A percentile compares a stretch with the other conserved stretches of the same genome.
Evolutionary conservation across 2,797 vertebrate genomes (phyloP).

Genomic region (Podarcis lilfordi): DNA sequence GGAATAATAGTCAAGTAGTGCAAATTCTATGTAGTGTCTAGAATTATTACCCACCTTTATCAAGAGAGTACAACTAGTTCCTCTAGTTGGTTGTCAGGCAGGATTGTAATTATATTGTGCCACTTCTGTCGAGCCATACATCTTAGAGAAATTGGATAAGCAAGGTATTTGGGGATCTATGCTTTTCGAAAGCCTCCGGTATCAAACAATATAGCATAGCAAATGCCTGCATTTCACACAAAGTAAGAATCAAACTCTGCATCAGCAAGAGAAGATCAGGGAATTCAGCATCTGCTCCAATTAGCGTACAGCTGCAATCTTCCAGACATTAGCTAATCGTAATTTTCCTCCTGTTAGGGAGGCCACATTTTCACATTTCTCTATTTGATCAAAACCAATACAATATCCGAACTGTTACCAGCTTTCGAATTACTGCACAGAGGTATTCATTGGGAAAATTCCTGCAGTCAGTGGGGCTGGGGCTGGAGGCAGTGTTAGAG

Average conservation of each 20-base stretch:
- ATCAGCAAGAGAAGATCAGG: background rate
- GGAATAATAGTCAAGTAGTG: background rate
- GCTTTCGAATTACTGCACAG: background rate
- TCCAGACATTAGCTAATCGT: slow-evolving; percentile 10
- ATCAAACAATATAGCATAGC: background rate
- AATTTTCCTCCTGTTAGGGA: background rate
- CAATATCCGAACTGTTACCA: background rate
- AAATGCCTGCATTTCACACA: background rate
- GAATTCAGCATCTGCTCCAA: background rate
- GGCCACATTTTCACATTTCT: slow-evolving; percentile 10
- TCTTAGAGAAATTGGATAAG: slow-evolving; percentile 4
- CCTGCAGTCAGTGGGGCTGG: background rate
- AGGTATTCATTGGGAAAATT: background rate
- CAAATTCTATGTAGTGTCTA: background rate
- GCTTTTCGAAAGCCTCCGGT: slow-evolving; percentile 8
- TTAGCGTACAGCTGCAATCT: background rate
- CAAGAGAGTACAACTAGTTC: background rate
- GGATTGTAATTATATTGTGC: background rate
- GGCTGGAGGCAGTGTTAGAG: background rate
- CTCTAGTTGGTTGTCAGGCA: background rate
- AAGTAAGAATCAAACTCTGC: slow-evolving; percentile 5
- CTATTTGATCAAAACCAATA: slow-evolving; percentile 36
- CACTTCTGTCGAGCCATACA: background rate
- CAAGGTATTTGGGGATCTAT: background rate
- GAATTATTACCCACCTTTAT: background rate